Base-by-base conservation (phyloP, 1,140 invertebrate species). In the Aphelenchoides avenae region DNA sequence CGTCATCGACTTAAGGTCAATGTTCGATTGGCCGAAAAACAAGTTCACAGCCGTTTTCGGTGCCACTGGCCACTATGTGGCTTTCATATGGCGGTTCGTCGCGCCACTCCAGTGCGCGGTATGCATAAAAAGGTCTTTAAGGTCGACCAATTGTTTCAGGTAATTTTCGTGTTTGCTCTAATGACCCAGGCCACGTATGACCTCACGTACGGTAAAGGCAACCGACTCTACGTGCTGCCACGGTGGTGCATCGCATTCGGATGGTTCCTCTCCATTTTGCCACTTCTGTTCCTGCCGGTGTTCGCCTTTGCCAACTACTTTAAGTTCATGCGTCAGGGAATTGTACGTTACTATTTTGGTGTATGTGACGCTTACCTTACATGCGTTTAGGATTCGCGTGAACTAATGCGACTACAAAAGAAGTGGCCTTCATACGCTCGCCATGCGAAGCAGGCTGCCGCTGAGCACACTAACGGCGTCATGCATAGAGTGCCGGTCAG, bases 351-450 rank as follows among this genome's bases (percentile, higher is more conserved):
- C 20, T 50, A 9, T 15, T 47, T n/a, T 50, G 27, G 26, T 22
- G 15, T 47, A 42, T 13, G 13, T 48, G 11, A 31, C 13, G 11
- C 13, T 48, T 3, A 47, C 36, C 36, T n/a, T n/a, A 48, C 27
- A 9, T 11, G 9, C 43, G 33, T 55, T 57, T 26, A 71, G 67
- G 48, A 44, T 27, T 47, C 46, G 42, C 22, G 46, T 6, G 65
- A 67, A 41, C 13, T 67, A 43, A 49, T 67, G 29, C 47, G 52
- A 7, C 52, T 67, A 13, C 65, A 67, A 42, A n/a, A n/a, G n/a
- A n/a, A n/a, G n/a, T n/a, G n/a, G 50, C 55, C 5, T n/a, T n/a
- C n/a, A n/a, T n/a, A n/a, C n/a, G n/a, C n/a, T n/a, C n/a, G n/a
- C n/a, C n/a, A n/a, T n/a, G n/a, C n/a, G n/a, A n/a, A n/a, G n/a